phyloP scores from a whole-genome alignment of 2,113 vertebrate species.

The Chaetops frenatus region DNA sequence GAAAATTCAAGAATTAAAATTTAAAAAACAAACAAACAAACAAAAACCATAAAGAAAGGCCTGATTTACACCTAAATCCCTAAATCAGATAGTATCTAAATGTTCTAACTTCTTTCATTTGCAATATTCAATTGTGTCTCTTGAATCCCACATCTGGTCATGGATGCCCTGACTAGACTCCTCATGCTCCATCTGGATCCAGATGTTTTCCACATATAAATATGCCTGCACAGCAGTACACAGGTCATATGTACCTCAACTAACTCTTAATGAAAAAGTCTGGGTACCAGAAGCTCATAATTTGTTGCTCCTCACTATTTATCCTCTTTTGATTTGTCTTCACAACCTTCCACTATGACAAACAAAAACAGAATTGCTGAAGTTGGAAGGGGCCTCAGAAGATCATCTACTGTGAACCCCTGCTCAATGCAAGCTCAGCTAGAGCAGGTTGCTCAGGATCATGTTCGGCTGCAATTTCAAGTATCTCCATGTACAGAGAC shows the following conservation, averaged over 20 bases:
- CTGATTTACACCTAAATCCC: neutral
- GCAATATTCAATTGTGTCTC: neutral
- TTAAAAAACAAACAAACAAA: neutral
- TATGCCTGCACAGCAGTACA: neutral
- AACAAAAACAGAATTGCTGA: neutral
- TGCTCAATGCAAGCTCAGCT: neutral
- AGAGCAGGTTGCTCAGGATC: neutral
- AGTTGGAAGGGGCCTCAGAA: neutral
- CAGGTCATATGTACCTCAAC: neutral
- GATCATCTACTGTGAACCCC: neutral
- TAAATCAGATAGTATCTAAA: neutral
- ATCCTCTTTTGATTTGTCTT: neutral
- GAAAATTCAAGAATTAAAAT: neutral
- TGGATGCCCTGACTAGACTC: neutral
- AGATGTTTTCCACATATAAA: neutral
- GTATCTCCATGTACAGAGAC: neutral
- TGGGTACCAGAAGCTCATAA: neutral
- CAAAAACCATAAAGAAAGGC: neutral
- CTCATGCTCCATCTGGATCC: neutral
- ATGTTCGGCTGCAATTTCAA: neutral
- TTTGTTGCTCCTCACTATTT: neutral
- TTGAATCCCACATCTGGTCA: neutral
- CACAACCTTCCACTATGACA: neutral
- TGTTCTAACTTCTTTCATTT: neutral
- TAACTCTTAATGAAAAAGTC: neutral